Evolutionary conservation across 1,140 invertebrate species (phyloP).

Genomic region (Scaptomyza pallida): DNA sequence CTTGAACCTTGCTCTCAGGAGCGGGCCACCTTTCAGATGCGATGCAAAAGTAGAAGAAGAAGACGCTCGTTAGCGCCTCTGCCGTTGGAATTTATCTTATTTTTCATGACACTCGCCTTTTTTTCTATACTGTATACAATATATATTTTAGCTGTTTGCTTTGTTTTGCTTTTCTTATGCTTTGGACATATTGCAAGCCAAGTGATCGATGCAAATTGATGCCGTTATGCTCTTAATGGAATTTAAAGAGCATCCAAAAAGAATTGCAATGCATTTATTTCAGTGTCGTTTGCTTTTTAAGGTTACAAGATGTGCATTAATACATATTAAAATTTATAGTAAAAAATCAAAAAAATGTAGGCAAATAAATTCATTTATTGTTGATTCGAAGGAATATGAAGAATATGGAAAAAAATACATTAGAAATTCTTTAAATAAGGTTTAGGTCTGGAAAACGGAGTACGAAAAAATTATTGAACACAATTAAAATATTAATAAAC

Average conservation of each 20-base stretch:
- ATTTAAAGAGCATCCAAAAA: constrained; percentile 33
- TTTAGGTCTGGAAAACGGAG: too few species aligned
- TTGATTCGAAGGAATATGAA: too few species aligned
- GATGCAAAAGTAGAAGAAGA: not conserved
- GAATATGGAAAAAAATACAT: too few species aligned
- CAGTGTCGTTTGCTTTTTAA: too few species aligned
- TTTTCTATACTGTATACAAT: constrained; percentile 53
- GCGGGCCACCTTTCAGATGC: constrained; percentile 25
- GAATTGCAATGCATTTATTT: too few species aligned
- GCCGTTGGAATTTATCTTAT: constrained; percentile 75
- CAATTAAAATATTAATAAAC: too few species aligned
- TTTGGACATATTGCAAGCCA: constrained; percentile 75
- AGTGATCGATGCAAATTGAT: constrained; percentile 83
- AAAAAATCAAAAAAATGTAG: too few species aligned
- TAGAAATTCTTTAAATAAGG: too few species aligned
- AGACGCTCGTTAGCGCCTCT: constrained; percentile 74
- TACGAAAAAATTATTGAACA: too few species aligned
- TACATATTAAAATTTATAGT: too few species aligned
- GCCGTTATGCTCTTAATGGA: constrained; percentile 72
- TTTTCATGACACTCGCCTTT: constrained; percentile 62
- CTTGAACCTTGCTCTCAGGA: constrained; percentile 3
- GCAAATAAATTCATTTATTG: too few species aligned
- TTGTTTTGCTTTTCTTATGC: constrained; percentile 41
- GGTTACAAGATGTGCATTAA: too few species aligned
- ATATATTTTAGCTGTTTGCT: constrained; percentile 21